Conservation (phyloP, 1,140 invertebrate genomes). For the Drosophila rhopaloa region DNA sequence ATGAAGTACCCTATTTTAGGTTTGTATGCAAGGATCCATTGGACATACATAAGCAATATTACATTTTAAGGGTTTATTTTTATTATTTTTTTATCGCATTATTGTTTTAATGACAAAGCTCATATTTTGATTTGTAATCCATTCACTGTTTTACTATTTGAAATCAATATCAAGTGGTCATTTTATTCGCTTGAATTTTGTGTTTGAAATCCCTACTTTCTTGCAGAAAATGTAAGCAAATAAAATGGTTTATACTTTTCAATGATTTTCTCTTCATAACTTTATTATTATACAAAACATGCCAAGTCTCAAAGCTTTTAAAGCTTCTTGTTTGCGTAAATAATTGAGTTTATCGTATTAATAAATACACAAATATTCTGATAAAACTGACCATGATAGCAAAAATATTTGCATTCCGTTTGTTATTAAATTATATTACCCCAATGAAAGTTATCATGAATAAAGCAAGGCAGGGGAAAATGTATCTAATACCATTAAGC, state of each 20-base stretch:
- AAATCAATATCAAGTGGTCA: no score
- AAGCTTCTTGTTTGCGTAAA: background rate
- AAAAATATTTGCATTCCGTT: slow-evolving; percentile 25
- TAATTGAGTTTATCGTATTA: slow-evolving; percentile 8
- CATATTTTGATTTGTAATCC: no score
- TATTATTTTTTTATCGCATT: no score
- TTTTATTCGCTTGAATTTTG: no score
- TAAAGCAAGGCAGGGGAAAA: background rate
- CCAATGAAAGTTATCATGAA: slow-evolving; percentile 9
- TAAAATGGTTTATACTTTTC: no score
- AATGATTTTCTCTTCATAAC: background rate
- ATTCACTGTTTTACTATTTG: no score
- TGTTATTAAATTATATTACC: slow-evolving; percentile 10
- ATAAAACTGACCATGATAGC: slow-evolving; percentile 1
- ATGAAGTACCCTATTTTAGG: no score
- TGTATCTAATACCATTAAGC: slow-evolving; percentile 2
- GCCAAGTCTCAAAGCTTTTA: background rate
- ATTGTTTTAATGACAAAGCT: background rate
- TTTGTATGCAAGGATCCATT: no score
- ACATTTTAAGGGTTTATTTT: background rate
- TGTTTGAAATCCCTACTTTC: no score
- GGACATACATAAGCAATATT: no score
- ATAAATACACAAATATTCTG: slow-evolving; percentile 2
- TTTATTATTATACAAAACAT: background rate
- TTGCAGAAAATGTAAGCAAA: background rate